phyloP scores from a whole-genome alignment of 2,888 invertebrate species.

The Diarsia brunnea region DNA sequence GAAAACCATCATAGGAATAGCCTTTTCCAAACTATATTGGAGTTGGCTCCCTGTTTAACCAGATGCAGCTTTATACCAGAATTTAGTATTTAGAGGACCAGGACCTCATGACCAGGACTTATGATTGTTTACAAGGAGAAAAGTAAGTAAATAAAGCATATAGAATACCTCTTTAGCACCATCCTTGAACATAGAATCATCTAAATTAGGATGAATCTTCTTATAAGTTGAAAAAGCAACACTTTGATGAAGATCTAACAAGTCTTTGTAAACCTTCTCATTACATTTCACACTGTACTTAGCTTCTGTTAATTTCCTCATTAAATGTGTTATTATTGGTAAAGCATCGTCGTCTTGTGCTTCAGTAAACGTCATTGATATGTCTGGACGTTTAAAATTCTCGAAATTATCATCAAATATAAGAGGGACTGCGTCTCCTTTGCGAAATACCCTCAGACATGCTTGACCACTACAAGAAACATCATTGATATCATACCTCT shows the following conservation, averaged over 20 bases:
- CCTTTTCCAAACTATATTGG: background rate
- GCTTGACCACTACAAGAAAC: conserved; percentile 74
- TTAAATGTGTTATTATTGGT: conserved; percentile 76
- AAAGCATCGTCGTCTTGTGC: conserved; percentile 64
- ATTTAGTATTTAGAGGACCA: background rate
- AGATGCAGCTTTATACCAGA: background rate
- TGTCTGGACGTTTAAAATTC: conserved; percentile 66
- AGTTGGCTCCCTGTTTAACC: background rate
- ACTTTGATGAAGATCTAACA: conserved; percentile 75
- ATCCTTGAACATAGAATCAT: conserved; percentile 71
- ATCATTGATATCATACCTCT: conserved; percentile 77
- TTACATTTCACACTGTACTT: conserved; percentile 77
- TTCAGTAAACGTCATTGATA: conserved; percentile 31
- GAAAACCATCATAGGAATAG: background rate
- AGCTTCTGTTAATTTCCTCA: conserved; percentile 80
- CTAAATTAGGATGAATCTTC: conserved; percentile 72
- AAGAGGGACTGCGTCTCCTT: conserved; percentile 81
- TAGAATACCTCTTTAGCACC: conserved; percentile 69
- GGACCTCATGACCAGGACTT: background rate
- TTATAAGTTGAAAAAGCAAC: conserved; percentile 76
- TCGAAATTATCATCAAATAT: conserved; percentile 83
- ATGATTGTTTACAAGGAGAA: background rate
- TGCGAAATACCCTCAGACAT: conserved; percentile 74
- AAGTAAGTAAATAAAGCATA: conserved; percentile 17
- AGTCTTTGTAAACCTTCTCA: conserved; percentile 75